phyloP scores from a whole-genome alignment of 2,888 invertebrate genomes.

The Tachina fera region DNA sequence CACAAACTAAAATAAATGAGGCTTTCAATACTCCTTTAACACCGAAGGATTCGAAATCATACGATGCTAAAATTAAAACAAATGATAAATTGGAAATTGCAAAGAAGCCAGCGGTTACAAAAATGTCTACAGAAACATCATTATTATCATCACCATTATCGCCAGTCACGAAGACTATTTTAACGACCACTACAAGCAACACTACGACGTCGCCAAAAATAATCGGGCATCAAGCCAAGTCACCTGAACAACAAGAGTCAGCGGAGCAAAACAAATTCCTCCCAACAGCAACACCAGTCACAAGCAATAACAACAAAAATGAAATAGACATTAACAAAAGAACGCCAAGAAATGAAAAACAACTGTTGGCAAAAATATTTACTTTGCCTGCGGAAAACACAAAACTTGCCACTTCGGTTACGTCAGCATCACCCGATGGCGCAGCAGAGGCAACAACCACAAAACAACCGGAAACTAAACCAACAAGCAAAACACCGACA shows the following conservation, averaged over 20 bases:
- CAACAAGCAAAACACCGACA: slow-evolving; percentile 22
- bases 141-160: slow-evolving; percentile 68
- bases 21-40: not conserved
- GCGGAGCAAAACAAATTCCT: slow-evolving; percentile 72
- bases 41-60: slow-evolving; percentile 28
- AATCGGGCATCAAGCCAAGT: slow-evolving; percentile 82
- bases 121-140: slow-evolving; percentile 67
- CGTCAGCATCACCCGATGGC: slow-evolving; percentile 47
- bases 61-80: slow-evolving; percentile 66
- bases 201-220: slow-evolving; percentile 80
- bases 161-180: slow-evolving; percentile 66
- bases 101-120: slow-evolving; percentile 58
- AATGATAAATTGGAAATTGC: slow-evolving; percentile 64
- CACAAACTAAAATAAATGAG: slow-evolving; percentile 9
- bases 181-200: slow-evolving; percentile 71
- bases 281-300: slow-evolving; percentile 71
- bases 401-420: slow-evolving; percentile 70
- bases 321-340: slow-evolving; percentile 70
- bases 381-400: slow-evolving; percentile 62
- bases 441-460: slow-evolving; percentile 67
- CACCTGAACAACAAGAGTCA: slow-evolving; percentile 79
- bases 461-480: slow-evolving; percentile 64
- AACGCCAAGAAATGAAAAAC: slow-evolving; percentile 70
- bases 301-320: slow-evolving; percentile 65
- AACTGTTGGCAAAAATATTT: slow-evolving; percentile 68